Evolutionary conservation across 35 echinoderm and acorn worm species (phyloP).

Genomic region (Eucidaris tribuloides): DNA sequence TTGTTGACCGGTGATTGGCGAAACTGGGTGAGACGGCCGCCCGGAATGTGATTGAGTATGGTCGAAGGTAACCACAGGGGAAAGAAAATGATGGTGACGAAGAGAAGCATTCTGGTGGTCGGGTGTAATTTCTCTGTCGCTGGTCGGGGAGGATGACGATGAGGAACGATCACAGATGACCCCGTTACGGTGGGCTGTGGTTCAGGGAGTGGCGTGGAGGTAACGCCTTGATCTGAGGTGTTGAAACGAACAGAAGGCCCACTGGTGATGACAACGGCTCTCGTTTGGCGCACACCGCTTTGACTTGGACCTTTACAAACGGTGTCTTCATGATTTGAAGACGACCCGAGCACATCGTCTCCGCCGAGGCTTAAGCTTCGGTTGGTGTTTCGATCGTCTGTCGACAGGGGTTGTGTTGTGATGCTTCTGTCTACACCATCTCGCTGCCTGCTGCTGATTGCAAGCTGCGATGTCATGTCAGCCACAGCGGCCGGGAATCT

Average conservation of each 20-base stretch:
- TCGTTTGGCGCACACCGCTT: background rate
- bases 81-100: slow-evolving; percentile 1
- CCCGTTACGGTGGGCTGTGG: background rate
- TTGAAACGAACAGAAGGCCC: too few relatives aligned
- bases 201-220: background rate
- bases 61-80: background rate
- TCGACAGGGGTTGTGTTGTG: background rate
- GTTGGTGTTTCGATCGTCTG: background rate
- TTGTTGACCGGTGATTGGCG: background rate
- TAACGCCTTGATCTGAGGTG: too few relatives aligned
- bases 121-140: background rate
- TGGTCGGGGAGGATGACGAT: background rate
- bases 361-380: background rate
- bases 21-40: background rate
- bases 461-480: too few relatives aligned
- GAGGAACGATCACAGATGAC: too few relatives aligned
- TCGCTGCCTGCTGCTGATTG: too few relatives aligned
- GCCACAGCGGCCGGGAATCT: too few relatives aligned
- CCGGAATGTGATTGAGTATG: background rate
- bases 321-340: too few relatives aligned
- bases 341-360: background rate
- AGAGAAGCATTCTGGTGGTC: slow-evolving; percentile 1
- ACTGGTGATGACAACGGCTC: too few relatives aligned
- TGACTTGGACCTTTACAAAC: background rate
- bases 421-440: too few relatives aligned